phyloP scores from a whole-genome alignment of 2,797 vertebrate genomes.

The Alosa sapidissima region DNA sequence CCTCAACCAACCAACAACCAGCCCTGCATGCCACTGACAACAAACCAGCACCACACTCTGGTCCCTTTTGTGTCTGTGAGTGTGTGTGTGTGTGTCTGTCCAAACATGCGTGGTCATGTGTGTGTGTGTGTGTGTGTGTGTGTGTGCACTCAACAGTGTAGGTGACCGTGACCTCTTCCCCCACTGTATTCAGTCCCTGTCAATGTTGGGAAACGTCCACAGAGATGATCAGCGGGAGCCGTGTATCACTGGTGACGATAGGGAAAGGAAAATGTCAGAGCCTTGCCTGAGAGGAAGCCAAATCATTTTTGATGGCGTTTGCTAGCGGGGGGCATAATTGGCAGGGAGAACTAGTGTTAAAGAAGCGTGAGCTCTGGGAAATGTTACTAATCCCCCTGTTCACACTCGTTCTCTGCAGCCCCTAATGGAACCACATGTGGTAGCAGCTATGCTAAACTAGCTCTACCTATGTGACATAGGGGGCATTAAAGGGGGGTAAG shows the following conservation, averaged over 20 bases:
- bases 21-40: background rate
- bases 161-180: slow-evolving; percentile 16
- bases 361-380: background rate
- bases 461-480: slow-evolving; percentile 49
- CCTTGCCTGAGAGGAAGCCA: slow-evolving; percentile 61
- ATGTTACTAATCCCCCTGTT: slow-evolving; percentile 53
- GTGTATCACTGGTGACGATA: slow-evolving; percentile 51
- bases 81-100: background rate
- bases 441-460: slow-evolving; percentile 62
- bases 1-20: background rate
- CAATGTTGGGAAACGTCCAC: slow-evolving; percentile 68
- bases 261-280: slow-evolving; percentile 62
- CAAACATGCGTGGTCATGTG: background rate
- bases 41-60: background rate
- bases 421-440: slow-evolving; percentile 65
- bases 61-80: background rate
- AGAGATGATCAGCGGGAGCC: slow-evolving; percentile 55
- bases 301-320: slow-evolving; percentile 74
- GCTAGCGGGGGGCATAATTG: slow-evolving; percentile 73
- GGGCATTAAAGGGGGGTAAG: background rate
- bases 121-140: background rate
- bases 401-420: slow-evolving; percentile 58
- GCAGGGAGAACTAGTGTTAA: slow-evolving; percentile 61
- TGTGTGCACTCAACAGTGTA: slow-evolving; percentile 1
- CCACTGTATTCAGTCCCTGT: slow-evolving; percentile 70